Conservation (phyloP, 2,888 invertebrate species). For the Glyphotaelius pellucidus region DNA sequence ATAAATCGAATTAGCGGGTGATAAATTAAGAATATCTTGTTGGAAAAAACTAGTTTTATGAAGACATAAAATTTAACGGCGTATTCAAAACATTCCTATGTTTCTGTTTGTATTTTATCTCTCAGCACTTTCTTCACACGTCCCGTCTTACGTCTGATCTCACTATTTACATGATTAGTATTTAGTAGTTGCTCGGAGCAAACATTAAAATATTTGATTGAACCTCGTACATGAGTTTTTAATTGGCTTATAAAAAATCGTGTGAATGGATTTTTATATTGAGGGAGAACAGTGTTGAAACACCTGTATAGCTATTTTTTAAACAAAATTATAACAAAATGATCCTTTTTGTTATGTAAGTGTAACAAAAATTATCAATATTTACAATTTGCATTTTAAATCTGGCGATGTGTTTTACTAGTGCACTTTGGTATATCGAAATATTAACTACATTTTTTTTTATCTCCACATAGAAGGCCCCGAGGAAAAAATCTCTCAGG, state of each 20-base stretch:
- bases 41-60: not conserved
- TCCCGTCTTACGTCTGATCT: not conserved
- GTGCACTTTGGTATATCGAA: not conserved
- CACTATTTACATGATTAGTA: constrained; percentile 2
- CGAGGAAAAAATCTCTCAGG: no score
- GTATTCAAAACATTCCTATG: not conserved
- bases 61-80: not conserved
- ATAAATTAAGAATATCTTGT: not conserved
- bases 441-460: not conserved
- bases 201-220: not conserved
- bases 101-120: not conserved
- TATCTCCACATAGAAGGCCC: not conserved
- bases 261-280: not conserved
- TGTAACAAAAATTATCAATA: no score
- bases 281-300: not conserved
- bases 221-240: not conserved
- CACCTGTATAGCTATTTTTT: not conserved
- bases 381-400: not conserved
- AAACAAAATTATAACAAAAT: no score
- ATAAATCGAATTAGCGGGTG: not conserved
- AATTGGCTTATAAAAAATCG: not conserved
- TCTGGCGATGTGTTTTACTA: not conserved
- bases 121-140: not conserved
- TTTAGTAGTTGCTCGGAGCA: not conserved
- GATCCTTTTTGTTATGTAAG: not conserved